phyloP scores from a whole-genome alignment of 1,140 invertebrate genomes.

The Drosophila watanabei region DNA sequence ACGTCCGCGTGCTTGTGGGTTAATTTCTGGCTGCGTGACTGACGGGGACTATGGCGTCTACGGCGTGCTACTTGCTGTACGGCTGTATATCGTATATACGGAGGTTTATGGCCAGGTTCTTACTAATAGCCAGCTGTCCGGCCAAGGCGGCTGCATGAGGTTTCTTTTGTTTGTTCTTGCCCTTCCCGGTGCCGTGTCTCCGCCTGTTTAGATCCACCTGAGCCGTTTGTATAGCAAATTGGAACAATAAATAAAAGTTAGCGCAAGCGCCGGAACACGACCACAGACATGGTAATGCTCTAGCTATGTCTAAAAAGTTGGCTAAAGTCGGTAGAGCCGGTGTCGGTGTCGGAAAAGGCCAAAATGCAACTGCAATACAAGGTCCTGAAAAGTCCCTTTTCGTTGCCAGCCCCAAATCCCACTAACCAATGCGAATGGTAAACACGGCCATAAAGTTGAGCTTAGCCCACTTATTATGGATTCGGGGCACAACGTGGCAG shows the following conservation, averaged over 20 bases:
- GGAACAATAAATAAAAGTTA: slow-evolving; percentile 54
- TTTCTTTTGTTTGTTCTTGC: slow-evolving; percentile 27
- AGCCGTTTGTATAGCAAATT: slow-evolving; percentile 41
- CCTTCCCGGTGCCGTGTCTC: slow-evolving; percentile 21
- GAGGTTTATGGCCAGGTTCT: slow-evolving; percentile 25
- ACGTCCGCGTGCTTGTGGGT: slow-evolving; percentile 56
- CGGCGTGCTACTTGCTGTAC: slow-evolving; percentile 14
- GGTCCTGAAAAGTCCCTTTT: slow-evolving; percentile 26
- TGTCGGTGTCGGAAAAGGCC: slow-evolving; percentile 5
- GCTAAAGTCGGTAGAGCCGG: slow-evolving; percentile 6
- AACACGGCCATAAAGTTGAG: slow-evolving; percentile 19
- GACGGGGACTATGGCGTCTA: slow-evolving; percentile 11
- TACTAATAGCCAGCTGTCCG: slow-evolving; percentile 43
- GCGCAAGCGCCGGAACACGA: slow-evolving; percentile 43
- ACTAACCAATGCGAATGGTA: neutral
- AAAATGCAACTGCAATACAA: slow-evolving; percentile 45
- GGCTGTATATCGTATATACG: slow-evolving; percentile 12
- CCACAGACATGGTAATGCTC: neutral
- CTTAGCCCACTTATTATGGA: slow-evolving; percentile 35
- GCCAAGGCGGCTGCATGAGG: slow-evolving; percentile 31
- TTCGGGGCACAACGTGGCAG: slow-evolving; percentile 23
- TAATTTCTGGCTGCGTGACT: slow-evolving; percentile 60
- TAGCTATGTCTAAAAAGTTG: slow-evolving; percentile 8
- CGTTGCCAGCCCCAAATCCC: neutral
- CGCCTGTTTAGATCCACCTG: slow-evolving; percentile 34